These are phyloP conservation scores for Bufo bufo DNA, from an alignment of 2,113 vertebrate species.

Conservation along the genomic window DNA sequence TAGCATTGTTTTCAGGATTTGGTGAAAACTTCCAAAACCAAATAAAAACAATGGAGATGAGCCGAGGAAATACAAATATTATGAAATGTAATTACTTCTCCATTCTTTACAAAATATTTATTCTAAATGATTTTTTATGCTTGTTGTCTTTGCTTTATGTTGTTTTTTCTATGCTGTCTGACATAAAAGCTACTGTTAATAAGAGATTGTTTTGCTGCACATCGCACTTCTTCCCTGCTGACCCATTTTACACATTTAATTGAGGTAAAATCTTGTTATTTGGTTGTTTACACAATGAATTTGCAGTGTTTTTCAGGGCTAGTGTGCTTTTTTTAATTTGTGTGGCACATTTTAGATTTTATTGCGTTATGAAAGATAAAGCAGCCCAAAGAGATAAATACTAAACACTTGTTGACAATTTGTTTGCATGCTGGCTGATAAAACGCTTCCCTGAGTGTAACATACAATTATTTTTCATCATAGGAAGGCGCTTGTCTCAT, in stretches of 20 bases:
- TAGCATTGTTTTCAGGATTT: slow-evolving; percentile 31
- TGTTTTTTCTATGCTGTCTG: background rate
- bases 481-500: too few species aligned
- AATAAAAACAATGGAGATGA: slow-evolving; percentile 7
- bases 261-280: background rate
- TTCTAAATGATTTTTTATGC: background rate
- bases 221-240: too few species aligned
- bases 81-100: background rate
- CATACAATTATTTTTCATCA: too few species aligned
- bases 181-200: background rate
- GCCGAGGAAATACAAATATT: background rate
- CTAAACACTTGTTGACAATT: background rate
- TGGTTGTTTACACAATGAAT: background rate
- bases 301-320: background rate
- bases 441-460: too few species aligned
- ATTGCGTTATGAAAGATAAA: background rate
- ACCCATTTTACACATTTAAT: background rate
- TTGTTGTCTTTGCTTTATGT: background rate
- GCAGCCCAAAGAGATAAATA: background rate
- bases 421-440: background rate
- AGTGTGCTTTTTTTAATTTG: background rate
- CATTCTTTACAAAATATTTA: background rate
- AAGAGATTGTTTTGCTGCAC: background rate
- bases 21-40: background rate
- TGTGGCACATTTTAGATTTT: background rate